Conservation (phyloP, 2,888 invertebrate species). For the Synanthedon vespiformis region DNA sequence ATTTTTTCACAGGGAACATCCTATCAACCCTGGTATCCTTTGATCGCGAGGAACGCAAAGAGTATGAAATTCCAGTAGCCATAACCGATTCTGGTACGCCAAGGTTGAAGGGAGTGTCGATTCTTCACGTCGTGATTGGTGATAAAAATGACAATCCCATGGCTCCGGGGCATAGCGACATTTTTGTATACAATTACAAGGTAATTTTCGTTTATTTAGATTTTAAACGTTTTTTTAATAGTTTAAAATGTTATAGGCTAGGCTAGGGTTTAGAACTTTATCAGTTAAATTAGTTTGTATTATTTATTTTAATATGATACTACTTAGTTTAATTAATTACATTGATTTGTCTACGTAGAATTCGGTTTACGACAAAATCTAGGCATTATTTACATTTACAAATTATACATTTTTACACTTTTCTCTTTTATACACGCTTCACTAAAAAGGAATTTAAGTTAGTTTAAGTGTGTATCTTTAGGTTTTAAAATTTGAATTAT, state of each 20-base stretch:
- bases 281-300: no score
- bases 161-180: slow-evolving; percentile 86
- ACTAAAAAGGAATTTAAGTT: no score
- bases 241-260: not conserved
- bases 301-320: no score
- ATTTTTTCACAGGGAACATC: slow-evolving; percentile 55
- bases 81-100: slow-evolving; percentile 89
- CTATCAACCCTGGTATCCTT: slow-evolving; percentile 81
- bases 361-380: no score
- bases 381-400: no score
- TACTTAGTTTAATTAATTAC: no score
- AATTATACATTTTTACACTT: no score
- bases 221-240: not conserved
- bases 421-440: no score
- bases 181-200: slow-evolving; percentile 95
- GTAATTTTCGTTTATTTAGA: slow-evolving; percentile 31
- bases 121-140: slow-evolving; percentile 89
- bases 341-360: no score
- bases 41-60: slow-evolving; percentile 89
- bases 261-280: no score
- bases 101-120: slow-evolving; percentile 81
- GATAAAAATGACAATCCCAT: slow-evolving; percentile 95
- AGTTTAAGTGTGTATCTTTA: no score
- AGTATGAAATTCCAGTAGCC: slow-evolving; percentile 88
- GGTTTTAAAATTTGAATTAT: no score